Base-by-base conservation (phyloP, 2,113 vertebrate genomes). In the Probosciger aterrimus region DNA sequence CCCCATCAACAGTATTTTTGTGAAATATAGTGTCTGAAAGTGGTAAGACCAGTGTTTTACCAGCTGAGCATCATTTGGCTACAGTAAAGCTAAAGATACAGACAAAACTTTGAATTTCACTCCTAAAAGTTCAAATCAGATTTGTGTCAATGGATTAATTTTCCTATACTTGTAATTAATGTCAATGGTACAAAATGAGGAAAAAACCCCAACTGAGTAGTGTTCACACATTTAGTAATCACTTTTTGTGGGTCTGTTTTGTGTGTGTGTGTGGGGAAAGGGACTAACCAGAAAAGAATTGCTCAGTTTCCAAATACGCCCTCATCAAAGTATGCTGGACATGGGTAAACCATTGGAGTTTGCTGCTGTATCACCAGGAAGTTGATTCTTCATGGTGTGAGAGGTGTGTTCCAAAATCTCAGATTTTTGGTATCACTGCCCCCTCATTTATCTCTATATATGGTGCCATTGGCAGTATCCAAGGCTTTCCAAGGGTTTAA, bases 391-490 rank as follows among this genome's bases (percentile, higher is more conserved):
- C 31, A 4, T 57, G 27, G 35, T 87, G 37, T 33, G 31, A 95
- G 83, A 91, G 37, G 39, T 69, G 12, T 68, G 52, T 96, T 96
- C 93, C 89, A 95, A 90, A 74, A 92, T 55, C 83, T 93, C 60
- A 50, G 57, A 14, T 74, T 97, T 97, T 91, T 68, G 33, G 73
- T 96, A 90, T 90, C 73, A 67, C 11, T 97, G 87, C 80, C 70
- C 97, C 47, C 84, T 97, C 74, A 50, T 63, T 96, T 97, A 90
- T 95, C 86, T 97, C 70, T 87, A 3, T 92, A 62, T 91, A 67
- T 92, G 89, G 86, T 95, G 83, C 96, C 7, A 5, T 86, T 97
- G 95, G 94, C 97, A 97, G 82, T 74, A 90, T 85, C 71, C 77
- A 94, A 80, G 82, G 86, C 95, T 88, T 92, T 95, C 55, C 31